Evolutionary conservation across 2,797 vertebrate species (phyloP).

Genomic region (Tachyglossus aculeatus): DNA sequence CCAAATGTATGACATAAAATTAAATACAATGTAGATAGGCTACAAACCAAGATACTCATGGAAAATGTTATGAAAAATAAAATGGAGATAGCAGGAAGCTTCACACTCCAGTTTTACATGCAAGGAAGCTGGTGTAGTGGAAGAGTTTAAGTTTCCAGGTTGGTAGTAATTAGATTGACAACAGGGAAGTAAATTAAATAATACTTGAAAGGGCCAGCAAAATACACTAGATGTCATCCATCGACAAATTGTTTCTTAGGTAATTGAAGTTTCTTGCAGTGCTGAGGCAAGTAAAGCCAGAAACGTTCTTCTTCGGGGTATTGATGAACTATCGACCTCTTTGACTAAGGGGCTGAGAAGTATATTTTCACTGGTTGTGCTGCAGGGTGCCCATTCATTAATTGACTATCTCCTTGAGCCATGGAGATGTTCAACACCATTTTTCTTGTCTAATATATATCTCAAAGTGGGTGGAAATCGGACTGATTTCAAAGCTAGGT

Average conservation of each 20-base stretch:
- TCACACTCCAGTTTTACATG: background rate
- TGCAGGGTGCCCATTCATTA: background rate
- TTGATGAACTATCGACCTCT: background rate
- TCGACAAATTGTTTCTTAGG: constrained; percentile 32
- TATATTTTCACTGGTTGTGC: background rate
- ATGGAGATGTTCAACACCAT: no score
- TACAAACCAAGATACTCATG: background rate
- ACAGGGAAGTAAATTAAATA: constrained; percentile 31
- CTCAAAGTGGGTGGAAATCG: no score
- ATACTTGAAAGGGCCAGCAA: constrained; percentile 1
- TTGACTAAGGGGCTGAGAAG: background rate
- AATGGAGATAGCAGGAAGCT: background rate
- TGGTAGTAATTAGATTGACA: constrained; percentile 17
- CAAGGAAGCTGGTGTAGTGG: background rate
- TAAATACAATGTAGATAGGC: background rate
- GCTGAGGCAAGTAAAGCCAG: background rate
- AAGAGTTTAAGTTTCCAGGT: background rate
- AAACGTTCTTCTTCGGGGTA: background rate
- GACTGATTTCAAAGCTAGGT: no score
- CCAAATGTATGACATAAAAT: constrained; percentile 1
- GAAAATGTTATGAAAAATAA: background rate
- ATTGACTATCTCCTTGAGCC: no score
- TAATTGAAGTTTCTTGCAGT: constrained; percentile 15
- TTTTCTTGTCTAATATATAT: no score
- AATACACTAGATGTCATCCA: constrained; percentile 17